phyloP scores from a whole-genome alignment of 2,797 vertebrate species.

The Apogon hyalosoma region DNA sequence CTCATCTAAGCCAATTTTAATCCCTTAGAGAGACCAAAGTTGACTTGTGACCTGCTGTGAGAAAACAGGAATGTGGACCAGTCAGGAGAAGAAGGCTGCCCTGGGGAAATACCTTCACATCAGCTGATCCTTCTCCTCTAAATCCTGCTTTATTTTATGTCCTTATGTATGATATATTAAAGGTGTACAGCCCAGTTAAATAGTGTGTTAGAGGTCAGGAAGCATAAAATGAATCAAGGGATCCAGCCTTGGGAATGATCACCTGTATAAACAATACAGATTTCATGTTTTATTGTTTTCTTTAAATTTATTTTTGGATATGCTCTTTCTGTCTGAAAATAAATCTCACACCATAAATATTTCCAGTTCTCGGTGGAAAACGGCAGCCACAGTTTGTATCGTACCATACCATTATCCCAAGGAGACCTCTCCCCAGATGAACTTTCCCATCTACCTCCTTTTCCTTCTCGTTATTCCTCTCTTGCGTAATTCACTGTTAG shows the following conservation, averaged over 20 bases:
- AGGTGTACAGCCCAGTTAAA: too few relatives aligned
- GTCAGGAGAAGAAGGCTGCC: slow-evolving; percentile 1
- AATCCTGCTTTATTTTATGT: not conserved
- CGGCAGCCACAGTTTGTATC: not conserved
- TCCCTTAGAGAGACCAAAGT: slow-evolving; percentile 40
- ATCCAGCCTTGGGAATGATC: too few relatives aligned
- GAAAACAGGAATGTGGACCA: slow-evolving; percentile 49
- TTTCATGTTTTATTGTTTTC: too few relatives aligned
- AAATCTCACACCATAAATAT: slow-evolving; percentile 2
- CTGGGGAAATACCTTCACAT: slow-evolving; percentile 15
- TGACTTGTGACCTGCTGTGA: slow-evolving; percentile 53
- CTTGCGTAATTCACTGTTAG: slow-evolving; percentile 15
- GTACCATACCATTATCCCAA: slow-evolving; percentile 1
- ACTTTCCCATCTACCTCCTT: not conserved
- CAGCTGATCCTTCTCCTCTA: slow-evolving; percentile 10
- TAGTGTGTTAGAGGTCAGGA: too few relatives aligned
- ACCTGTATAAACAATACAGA: too few relatives aligned
- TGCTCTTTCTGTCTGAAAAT: not conserved
- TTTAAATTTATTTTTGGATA: too few relatives aligned
- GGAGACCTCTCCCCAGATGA: slow-evolving; percentile 23
- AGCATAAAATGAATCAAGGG: too few relatives aligned
- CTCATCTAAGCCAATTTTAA: slow-evolving; percentile 36
- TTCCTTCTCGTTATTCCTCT: not conserved
- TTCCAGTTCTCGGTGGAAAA: too few relatives aligned
- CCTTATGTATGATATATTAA: too few relatives aligned